These are phyloP conservation scores for Apocrypta bakeri DNA, from an alignment of 1,140 invertebrate species.

Conservation along the genomic window DNA sequence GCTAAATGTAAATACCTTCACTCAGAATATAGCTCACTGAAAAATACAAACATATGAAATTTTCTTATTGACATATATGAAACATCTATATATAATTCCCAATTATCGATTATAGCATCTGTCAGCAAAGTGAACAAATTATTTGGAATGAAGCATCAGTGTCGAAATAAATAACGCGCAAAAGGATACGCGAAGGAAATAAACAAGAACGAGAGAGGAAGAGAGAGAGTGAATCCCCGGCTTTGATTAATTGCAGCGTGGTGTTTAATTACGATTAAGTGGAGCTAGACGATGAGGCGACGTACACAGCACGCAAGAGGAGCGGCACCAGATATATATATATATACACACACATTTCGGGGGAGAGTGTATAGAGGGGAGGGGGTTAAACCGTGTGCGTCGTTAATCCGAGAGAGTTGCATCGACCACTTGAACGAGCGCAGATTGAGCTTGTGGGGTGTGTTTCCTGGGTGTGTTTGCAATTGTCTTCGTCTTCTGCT, in stretches of 20 bases:
- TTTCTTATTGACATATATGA: too few species aligned
- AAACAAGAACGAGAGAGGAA: neutral
- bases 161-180: constrained; percentile 10
- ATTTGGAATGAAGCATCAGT: neutral
- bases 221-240: constrained; percentile 3
- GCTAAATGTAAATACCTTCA: too few species aligned
- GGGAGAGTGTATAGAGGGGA: neutral
- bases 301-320: neutral
- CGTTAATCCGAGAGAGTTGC: constrained; percentile 48
- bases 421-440: neutral
- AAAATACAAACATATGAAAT: too few species aligned
- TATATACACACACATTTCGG: neutral
- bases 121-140: neutral
- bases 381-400: constrained; percentile 5
- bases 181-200: constrained; percentile 8
- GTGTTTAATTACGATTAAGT: constrained; percentile 61
- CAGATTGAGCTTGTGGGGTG: neutral
- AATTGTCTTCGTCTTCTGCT: neutral
- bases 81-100: too few species aligned
- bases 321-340: neutral
- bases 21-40: too few species aligned
- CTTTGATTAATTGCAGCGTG: constrained; percentile 56
- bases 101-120: neutral
- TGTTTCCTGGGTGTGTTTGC: constrained; percentile 1
- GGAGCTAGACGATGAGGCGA: constrained; percentile 32